phyloP scores from a whole-genome alignment of 2,797 vertebrate genomes.

The Cercopithecus hamlyni region DNA sequence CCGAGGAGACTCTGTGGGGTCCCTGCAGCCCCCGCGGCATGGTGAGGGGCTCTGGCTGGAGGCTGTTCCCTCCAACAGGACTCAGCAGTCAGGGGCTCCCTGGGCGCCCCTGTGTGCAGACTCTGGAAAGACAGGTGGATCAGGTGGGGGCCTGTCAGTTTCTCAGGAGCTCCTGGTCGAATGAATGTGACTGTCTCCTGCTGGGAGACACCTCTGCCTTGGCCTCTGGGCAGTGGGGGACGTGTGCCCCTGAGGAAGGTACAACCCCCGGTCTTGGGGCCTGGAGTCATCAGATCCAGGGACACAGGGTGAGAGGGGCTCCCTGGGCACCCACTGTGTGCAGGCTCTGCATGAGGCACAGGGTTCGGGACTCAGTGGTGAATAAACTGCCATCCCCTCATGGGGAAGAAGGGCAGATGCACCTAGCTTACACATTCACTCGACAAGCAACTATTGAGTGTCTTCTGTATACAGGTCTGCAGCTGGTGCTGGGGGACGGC shows the following conservation, averaged over 20 bases:
- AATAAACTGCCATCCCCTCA: rapidly evolving
- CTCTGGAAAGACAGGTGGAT: neutral
- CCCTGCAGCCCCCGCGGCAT: rapidly evolving
- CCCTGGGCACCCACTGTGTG: neutral
- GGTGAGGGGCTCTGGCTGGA: neutral
- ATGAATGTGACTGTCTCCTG: rapidly evolving
- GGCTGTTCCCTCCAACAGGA: rapidly evolving
- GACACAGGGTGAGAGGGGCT: too few relatives aligned
- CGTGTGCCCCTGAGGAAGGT: rapidly evolving
- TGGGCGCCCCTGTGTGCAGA: neutral
- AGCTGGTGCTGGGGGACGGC: neutral
- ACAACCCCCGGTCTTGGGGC: rapidly evolving
- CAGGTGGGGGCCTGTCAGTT: neutral
- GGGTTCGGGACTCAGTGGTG: too few relatives aligned
- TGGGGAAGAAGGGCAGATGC: neutral
- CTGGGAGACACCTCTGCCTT: neutral
- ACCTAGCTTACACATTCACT: rapidly evolving
- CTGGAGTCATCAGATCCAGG: neutral
- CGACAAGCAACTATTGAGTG: neutral
- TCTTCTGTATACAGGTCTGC: neutral
- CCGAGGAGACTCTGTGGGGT: rapidly evolving
- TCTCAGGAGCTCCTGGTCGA: neutral
- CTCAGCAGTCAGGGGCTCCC: neutral
- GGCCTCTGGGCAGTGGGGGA: neutral
- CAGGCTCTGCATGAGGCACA: neutral